Percentiles rank a stretch among this genome's conserved stretches.
phyloP scores from a whole-genome alignment of 2,888 invertebrate genomes.

The Sesamia inferens region DNA sequence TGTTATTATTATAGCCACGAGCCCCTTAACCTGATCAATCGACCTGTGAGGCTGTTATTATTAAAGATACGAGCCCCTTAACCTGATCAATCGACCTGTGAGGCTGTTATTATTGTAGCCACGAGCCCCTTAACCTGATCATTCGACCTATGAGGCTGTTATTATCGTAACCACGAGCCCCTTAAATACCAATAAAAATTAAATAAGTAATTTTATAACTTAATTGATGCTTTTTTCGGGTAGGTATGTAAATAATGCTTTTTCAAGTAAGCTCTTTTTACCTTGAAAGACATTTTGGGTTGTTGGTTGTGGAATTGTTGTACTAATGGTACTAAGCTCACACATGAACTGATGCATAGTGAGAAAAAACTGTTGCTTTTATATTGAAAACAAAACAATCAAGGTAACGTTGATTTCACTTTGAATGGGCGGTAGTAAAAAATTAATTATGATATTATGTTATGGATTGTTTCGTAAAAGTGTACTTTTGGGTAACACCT shows the following conservation, averaged over 20 bases:
- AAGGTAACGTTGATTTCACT: slow-evolving; percentile 57
- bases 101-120: neutral
- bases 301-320: neutral
- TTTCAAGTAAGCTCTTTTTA: slow-evolving; percentile 5
- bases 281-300: slow-evolving; percentile 46
- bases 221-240: neutral
- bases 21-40: no score
- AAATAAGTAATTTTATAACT: neutral
- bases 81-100: no score
- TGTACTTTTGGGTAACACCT: slow-evolving; percentile 47
- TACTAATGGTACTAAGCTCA: slow-evolving; percentile 25
- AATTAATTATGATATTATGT: slow-evolving; percentile 46
- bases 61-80: no score
- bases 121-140: neutral
- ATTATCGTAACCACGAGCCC: no score
- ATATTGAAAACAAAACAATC: slow-evolving; percentile 48
- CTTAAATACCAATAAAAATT: no score
- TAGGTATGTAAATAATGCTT: neutral
- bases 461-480: slow-evolving; percentile 53
- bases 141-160: no score
- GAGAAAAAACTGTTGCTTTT: slow-evolving; percentile 40
- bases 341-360: slow-evolving; percentile 60
- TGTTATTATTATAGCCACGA: no score
- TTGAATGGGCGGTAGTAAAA: slow-evolving; percentile 40
- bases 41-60: no score